Evolutionary conservation across 35 echinoderm and acorn worm species (phyloP), one percentile per base, ranked within the genome.

Genomic region (Apostichopus japonicus): DNA sequence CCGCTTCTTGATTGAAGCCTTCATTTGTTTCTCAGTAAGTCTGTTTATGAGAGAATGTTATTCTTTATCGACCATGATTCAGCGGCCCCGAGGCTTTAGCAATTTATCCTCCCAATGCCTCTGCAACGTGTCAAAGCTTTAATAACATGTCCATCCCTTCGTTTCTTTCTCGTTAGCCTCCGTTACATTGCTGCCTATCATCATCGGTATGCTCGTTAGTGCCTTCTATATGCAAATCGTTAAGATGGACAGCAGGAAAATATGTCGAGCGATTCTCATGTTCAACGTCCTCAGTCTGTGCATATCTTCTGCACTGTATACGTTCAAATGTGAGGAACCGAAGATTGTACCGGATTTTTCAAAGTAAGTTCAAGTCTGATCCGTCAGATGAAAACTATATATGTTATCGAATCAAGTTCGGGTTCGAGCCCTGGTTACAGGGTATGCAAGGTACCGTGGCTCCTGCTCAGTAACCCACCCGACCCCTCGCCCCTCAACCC

Each of bases 111-210:
- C 21, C 13, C 77, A 4, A 78, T 78, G 21, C 77, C 8, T 23
- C 57, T 61, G 57, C 13, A 61, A 8, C 33, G 0, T 78, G 33
- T 44, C 8, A 24, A 24, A 78, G 21, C 77, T 78, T 17, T 13
- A 51, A 3, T 79, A 79, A 79, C 9, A 9, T 23, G 13, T 11
- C 4, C 22, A 27, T 79, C 16, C 24, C n/a, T 79, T 23, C 5
- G 2, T 44, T 79, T 79, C 2, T 51, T 79, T 79, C 9, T 27
- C 58, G 56, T 54, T 53, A 89, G 86, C 86, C 6, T 89, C 86
- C 9, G 86, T 89, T 19, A 89, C 86, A 54, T 72, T 89, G 63
- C n/a, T 89, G 33, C 86, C 86, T 27, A 8, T 89, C 4, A 89
- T 89, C 15, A 17, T 72, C 8, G 86, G 86, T 8, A 53, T 89